Evolutionary conservation across 2,888 invertebrate genomes (phyloP).

Genomic region (Cosmopolites sordidus): DNA sequence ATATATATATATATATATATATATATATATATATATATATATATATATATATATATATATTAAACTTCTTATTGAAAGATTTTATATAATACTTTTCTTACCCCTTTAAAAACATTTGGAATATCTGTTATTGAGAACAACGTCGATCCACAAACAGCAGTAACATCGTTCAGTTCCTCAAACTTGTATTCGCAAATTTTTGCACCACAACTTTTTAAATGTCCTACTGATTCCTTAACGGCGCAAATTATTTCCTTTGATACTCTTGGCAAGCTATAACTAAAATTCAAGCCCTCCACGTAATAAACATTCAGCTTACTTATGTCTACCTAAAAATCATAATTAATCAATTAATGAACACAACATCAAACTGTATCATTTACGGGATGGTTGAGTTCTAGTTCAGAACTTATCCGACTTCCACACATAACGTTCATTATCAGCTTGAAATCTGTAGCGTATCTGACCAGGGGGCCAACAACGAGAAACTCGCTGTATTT

Average conservation of each 20-base stretch:
- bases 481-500: conserved; percentile 53
- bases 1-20: too few species aligned
- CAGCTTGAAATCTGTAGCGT: conserved; percentile 68
- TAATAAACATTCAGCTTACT: conserved; percentile 26
- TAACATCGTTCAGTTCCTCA: conserved; percentile 30
- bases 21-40: too few species aligned
- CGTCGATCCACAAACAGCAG: conserved; percentile 6
- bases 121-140: conserved; percentile 12
- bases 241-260: conserved; percentile 50
- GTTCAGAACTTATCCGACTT: conserved; percentile 45
- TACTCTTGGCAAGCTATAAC: conserved; percentile 10
- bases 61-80: too few species aligned
- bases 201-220: conserved; percentile 45
- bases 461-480: conserved; percentile 74
- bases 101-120: conserved; percentile 19
- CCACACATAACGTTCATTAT: conserved; percentile 58
- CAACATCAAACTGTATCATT: conserved; percentile 9
- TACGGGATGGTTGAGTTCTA: conserved; percentile 55
- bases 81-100: too few species aligned
- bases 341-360: too few species aligned
- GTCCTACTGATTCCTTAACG: conserved; percentile 50
- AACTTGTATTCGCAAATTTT: conserved; percentile 38
- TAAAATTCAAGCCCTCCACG: conserved; percentile 19
- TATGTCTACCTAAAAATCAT: conserved; percentile 24
- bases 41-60: too few species aligned